phyloP scores from a whole-genome alignment of 2,113 vertebrate species.

The Deroptyus accipitrinus region DNA sequence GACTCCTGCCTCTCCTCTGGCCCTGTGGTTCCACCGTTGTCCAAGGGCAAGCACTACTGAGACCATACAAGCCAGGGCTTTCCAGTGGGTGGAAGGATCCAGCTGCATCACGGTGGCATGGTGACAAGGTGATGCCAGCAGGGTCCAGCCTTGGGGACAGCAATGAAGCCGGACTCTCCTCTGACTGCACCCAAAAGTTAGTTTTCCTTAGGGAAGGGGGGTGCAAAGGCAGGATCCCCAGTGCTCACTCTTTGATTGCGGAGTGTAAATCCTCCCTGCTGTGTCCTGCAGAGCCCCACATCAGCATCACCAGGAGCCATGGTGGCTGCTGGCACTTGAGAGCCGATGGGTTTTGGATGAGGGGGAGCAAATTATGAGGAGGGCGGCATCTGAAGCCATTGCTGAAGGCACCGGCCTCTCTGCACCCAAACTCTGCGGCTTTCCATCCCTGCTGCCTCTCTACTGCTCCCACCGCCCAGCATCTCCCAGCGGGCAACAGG shows the following conservation, averaged over 20 bases:
- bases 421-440: slow-evolving; percentile 7
- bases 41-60: not conserved
- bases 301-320: not conserved
- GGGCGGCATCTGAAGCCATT: not conserved
- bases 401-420: not conserved
- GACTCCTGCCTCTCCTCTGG: not conserved
- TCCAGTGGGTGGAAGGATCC: not conserved
- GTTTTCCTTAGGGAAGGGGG: not conserved
- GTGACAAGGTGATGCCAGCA: not conserved
- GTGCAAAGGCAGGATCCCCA: not conserved
- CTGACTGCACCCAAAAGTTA: not conserved
- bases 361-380: not conserved
- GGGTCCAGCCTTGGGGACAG: not conserved
- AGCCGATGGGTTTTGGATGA: not conserved
- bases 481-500: not conserved
- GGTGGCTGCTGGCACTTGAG: not conserved
- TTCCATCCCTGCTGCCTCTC: not conserved
- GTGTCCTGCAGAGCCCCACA: not conserved
- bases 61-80: not conserved
- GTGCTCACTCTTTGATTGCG: not conserved
- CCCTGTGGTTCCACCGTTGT: accelerated
- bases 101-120: not conserved
- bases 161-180: accelerated
- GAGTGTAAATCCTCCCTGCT: not conserved
- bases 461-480: not conserved